Evolutionary conservation across 2,888 invertebrate genomes (phyloP).

Genomic region (Apeira syringaria): DNA sequence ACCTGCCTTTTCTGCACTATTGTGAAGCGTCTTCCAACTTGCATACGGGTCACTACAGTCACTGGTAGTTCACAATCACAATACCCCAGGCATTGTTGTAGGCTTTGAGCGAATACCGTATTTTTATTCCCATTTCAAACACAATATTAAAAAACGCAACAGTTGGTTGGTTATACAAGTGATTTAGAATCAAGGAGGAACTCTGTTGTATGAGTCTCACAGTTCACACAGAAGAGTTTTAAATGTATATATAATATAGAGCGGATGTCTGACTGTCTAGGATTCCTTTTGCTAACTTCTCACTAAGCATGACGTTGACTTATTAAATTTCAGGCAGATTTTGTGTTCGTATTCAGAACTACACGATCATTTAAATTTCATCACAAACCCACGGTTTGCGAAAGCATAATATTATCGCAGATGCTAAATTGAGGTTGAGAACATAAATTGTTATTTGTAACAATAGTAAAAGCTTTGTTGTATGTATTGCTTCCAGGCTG

Average conservation of each 20-base stretch:
- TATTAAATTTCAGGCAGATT: not conserved
- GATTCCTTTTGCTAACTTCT: not conserved
- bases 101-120: conserved; percentile 32
- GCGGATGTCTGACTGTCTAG: too few species aligned
- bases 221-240: too few species aligned
- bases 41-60: conserved; percentile 28
- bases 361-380: too few species aligned
- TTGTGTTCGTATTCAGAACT: not conserved
- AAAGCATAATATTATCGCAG: not conserved
- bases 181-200: too few species aligned
- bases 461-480: not conserved
- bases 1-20: conserved; percentile 21
- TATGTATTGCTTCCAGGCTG: too few species aligned
- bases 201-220: too few species aligned
- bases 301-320: not conserved
- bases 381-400: too few species aligned
- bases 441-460: not conserved
- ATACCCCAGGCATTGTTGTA: conserved; percentile 33
- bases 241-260: too few species aligned
- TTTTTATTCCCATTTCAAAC: conserved; percentile 38
- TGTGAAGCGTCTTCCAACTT: conserved; percentile 30
- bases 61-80: conserved; percentile 17
- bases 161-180: conserved; percentile 1
- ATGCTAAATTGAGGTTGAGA: not conserved
- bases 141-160: conserved; percentile 32